Base-by-base conservation (phyloP, 2,113 vertebrate genomes). In the Proterorhinus semilunaris region DNA sequence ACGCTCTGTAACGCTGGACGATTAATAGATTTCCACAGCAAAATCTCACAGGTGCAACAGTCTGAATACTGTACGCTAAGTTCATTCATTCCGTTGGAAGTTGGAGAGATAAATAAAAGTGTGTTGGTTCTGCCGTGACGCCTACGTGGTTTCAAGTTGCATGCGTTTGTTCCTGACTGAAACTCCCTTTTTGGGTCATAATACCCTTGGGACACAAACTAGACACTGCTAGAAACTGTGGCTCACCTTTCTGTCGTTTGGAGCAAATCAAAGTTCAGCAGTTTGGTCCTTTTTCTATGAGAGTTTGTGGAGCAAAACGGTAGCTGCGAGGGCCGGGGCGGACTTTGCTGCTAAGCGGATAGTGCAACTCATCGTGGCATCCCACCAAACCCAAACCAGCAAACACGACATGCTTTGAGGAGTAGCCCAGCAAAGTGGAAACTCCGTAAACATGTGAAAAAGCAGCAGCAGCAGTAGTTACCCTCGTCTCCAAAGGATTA, bases 271-370 rank as follows among this genome's bases (percentile, higher is more conserved):
- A 76, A 85, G 75, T 69, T 64, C 71, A 74, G 81, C 83, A 83
- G 80, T 83, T 36, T 36, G 27, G 27, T 1, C 83, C 80, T 72
- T 89, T 93, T 91, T 89, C 89, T 91, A 89, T 91, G 89, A 88
- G 82, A 85, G 92, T 76, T 80, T 78, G 88, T 79, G 84, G 79
- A 75, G 83, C 66, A 74, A 63, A 76, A 7, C 11, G 17, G 47
- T 66, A 78, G 78, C 53, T 68, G 68, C 81, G 73, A 72, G 52
- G 58, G 71, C 76, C 63, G 68, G 63, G 75, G 47, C 2, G 5
- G 66, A 43, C 51, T 68, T 21, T 1, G 36, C 55, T 49, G 27
- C 72, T 63, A 65, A 36, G 67, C 63, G 46, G 36, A 64, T 48
- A 71, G 77, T 63, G 53, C 15, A 43, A 42, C 48, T 78, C 44